Evolutionary conservation across 2,888 invertebrate species (phyloP).

Genomic region (Orchestes rusci): DNA sequence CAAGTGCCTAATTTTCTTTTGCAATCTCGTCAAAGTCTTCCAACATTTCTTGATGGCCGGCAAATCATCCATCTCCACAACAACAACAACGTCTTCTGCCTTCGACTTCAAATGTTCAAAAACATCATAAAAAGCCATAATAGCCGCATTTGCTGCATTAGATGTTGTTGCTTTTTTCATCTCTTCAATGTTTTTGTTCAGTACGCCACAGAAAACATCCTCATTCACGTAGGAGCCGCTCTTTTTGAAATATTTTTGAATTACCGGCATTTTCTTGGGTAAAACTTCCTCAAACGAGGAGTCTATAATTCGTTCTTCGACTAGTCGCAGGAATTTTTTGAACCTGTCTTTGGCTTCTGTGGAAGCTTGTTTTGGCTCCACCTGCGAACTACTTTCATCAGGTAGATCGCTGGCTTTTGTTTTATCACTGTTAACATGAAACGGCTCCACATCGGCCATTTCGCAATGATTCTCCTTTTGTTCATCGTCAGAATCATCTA

Average conservation of each 20-base stretch:
- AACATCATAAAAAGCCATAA: slow-evolving; percentile 30
- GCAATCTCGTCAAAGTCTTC: slow-evolving; percentile 55
- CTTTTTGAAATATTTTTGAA: slow-evolving; percentile 27
- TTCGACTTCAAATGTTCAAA: slow-evolving; percentile 27
- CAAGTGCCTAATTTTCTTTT: slow-evolving; percentile 58
- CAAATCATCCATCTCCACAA: slow-evolving; percentile 25
- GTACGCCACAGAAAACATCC: slow-evolving; percentile 22
- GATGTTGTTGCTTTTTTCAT: slow-evolving; percentile 23
- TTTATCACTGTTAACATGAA: slow-evolving; percentile 4
- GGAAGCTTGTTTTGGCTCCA: background rate
- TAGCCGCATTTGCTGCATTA: slow-evolving; percentile 24
- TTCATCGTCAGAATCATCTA: too few species aligned
- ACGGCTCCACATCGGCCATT: background rate
- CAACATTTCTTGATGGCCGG: slow-evolving; percentile 38
- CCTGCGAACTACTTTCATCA: too few species aligned
- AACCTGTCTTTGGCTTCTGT: slow-evolving; percentile 15
- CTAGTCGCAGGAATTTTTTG: slow-evolving; percentile 23
- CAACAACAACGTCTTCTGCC: slow-evolving; percentile 24
- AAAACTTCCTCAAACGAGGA: slow-evolving; percentile 24
- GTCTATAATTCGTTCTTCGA: slow-evolving; percentile 21
- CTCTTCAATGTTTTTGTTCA: slow-evolving; percentile 21
- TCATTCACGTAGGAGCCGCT: slow-evolving; percentile 22
- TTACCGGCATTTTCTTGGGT: slow-evolving; percentile 23
- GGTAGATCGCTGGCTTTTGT: too few species aligned
- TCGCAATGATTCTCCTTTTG: background rate